Base-by-base conservation (phyloP, 2,888 invertebrate species). In the Oxycera nigricornis region DNA sequence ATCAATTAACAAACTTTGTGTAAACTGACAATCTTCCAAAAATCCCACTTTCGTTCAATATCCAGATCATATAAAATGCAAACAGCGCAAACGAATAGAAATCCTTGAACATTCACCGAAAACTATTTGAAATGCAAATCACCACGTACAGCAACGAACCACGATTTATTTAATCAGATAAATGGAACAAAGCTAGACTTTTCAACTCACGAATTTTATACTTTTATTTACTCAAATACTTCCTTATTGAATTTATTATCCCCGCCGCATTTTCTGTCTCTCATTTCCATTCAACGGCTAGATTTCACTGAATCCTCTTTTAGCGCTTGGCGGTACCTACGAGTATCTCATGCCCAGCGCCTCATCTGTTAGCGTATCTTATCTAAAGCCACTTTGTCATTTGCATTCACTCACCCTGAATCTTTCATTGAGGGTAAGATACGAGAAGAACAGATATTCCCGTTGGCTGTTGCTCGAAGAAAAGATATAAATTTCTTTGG, bases 101-200 rank as follows among this genome's bases (percentile, higher is more conserved):
- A 17, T 46, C 17, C 46, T 46, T 17, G 17, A 7, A 28, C 59
- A 59, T 59, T 31, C 22, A 17, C 62, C 31, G 22, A 20, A 7
- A n/a, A 30, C 61, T 61, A 72, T 62, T 72, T 74, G 72, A 72
- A 72, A 74, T 74, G 72, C 72, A 74, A 74, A 74, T 74, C 72
- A 72, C 52, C 52, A 52, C 74, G 72, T 70, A 74, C 72, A 74
- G 22, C 22, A 61, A 62, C 62, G 62, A 72, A 72, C 55, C 62
- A 74, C n/a, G 74, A 74, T 74, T 74, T 72, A 74, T 74, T 74
- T 74, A 74, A 74, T 74, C 74, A 74, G 72, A 52, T 50, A 74
- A 74, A 72, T 74, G 74, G 74, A 72, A 74, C 70, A 72, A 62
- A 74, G 74, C 46, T 31, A 26, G 35, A 22, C 14, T 59, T 65